Conservation (phyloP, 2,888 invertebrate genomes). For the Hypolimnas misippus region DNA sequence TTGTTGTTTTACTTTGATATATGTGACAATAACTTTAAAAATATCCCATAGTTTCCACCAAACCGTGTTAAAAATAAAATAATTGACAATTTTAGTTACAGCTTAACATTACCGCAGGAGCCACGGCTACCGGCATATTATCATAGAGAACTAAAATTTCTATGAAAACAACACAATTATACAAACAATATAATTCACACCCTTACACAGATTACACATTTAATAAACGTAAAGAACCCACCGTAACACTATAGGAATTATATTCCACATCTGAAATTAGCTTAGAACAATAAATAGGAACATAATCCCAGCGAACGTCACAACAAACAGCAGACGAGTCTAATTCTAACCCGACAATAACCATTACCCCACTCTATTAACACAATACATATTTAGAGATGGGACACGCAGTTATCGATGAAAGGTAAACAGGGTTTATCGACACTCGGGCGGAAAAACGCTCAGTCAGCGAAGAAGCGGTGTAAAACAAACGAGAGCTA, state of each 20-base stretch:
- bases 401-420: constrained; percentile 64
- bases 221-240: constrained; percentile 30
- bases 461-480: constrained; percentile 68
- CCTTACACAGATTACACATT: constrained; percentile 7
- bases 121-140: too few relatives aligned
- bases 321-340: constrained; percentile 44
- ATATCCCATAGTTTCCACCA: too few relatives aligned
- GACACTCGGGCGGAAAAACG: constrained; percentile 49
- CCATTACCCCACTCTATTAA: constrained; percentile 68
- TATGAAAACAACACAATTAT: too few relatives aligned
- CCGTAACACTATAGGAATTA: constrained; percentile 5
- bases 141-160: too few relatives aligned
- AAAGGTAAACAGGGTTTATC: constrained; percentile 64
- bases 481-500: constrained; percentile 65
- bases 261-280: constrained; percentile 30
- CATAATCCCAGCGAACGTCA: constrained; percentile 37
- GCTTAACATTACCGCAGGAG: too few relatives aligned
- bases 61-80: too few relatives aligned
- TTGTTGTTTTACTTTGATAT: too few relatives aligned
- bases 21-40: too few relatives aligned
- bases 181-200: background rate
- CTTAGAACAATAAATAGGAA: constrained; percentile 34
- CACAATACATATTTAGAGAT: constrained; percentile 68
- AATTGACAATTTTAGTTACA: too few relatives aligned
- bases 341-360: constrained; percentile 49